Evolutionary conservation across 2,888 invertebrate genomes (phyloP), one percentile per base, ranked within the genome.

Genomic region (Erebia epiphron): DNA sequence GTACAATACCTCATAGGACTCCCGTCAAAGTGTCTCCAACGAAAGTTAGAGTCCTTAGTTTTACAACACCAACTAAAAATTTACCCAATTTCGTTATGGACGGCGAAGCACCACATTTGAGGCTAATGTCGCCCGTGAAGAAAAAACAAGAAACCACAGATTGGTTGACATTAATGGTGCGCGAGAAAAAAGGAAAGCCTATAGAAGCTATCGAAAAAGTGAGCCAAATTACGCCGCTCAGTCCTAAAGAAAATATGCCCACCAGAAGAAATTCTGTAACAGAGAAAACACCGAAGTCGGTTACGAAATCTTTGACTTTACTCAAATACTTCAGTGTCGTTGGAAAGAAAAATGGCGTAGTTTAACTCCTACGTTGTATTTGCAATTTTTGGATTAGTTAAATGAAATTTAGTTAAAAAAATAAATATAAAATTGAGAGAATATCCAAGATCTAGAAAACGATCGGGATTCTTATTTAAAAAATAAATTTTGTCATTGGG

Each of bases 21-120:
- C 84, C 87, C 0, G 73, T 79, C n/a, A 77, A 80, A 68, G 81
- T 79, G 41, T 82, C 83, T 1, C 88, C 86, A 0, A 75, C 74
- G 5, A 84, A 86, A 74, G 75, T 82, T 0, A 80, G 86, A 56
- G 75, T 84, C 76, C 73, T 86, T 75, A 74, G 86, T 76, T 81
- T 86, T 72, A 73, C 79, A 63, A 95, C 96, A 1, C 96, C 96
- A 0, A 96, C 96, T 0, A 92, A 94, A 16, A 95, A 97, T 83
- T 85, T 97, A 73, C 97, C 97, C 0, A 96, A 97, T 88, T 97
- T 94, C 79, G 96, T 97, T 0, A 77, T 95, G 14, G 95, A 96
- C 78, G 97, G 97, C 0, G 95, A 95, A 52, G 97, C 97, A 0
- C 97, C 97, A 0, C 97, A 97, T 83, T 83, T 96, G 67, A 88